phyloP scores from a whole-genome alignment of 53 echinoderm and acorn worm genomes.

The Holothuria scabra region DNA sequence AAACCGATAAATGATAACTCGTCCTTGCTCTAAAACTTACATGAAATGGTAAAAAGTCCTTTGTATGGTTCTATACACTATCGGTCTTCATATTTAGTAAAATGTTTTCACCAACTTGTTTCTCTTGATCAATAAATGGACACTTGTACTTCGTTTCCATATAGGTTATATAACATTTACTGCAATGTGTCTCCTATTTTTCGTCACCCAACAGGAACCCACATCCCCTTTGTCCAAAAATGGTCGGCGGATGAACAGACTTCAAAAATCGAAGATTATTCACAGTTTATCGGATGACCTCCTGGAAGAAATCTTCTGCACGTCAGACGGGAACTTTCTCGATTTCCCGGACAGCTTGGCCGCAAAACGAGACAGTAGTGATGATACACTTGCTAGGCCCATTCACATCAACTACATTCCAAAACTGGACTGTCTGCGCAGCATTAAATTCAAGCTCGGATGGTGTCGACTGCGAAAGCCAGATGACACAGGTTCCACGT shows the following conservation, averaged over 20 bases:
- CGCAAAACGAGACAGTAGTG: slow-evolving; percentile 4
- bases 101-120: no score
- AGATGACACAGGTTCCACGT: slow-evolving; percentile 33
- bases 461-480: slow-evolving; percentile 61
- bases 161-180: no score
- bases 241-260: slow-evolving; percentile 39
- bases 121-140: no score
- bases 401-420: slow-evolving; percentile 47
- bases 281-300: slow-evolving; percentile 43
- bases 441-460: slow-evolving; percentile 86
- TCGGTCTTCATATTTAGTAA: no score
- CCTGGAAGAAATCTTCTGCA: slow-evolving; percentile 45
- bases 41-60: no score
- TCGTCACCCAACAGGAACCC: slow-evolving; percentile 19
- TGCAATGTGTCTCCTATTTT: background rate
- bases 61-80: no score
- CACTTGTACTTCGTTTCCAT: no score
- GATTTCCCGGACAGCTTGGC: slow-evolving; percentile 38
- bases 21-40: no score
- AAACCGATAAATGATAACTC: no score
- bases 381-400: background rate
- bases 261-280: slow-evolving; percentile 45
- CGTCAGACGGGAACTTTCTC: slow-evolving; percentile 23
- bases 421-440: slow-evolving; percentile 76
- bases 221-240: slow-evolving; percentile 15